Evolutionary conservation across 2,888 invertebrate species (phyloP).

Genomic region (Microplitis deprimator): DNA sequence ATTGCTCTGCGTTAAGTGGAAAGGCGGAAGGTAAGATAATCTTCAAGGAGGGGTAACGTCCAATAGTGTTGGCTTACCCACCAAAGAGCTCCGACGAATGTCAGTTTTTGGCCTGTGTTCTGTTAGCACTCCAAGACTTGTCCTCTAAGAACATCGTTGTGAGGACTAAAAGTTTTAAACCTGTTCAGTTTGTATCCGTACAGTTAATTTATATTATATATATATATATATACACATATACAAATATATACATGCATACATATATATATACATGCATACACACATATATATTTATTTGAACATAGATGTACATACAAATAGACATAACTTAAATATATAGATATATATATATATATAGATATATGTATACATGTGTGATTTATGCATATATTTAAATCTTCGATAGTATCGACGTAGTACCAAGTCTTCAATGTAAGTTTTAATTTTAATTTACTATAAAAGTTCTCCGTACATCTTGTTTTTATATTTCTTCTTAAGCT

Average conservation of each 20-base stretch:
- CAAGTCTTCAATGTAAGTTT: not conserved
- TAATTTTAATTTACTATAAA: not conserved
- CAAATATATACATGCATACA: not conserved
- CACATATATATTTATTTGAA: not conserved
- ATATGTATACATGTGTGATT: not conserved
- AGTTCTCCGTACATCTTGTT: not conserved
- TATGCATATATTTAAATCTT: not conserved
- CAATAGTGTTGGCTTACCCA: conserved; percentile 37
- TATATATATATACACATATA: not conserved
- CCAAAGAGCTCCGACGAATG: conserved; percentile 35
- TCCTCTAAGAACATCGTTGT: conserved; percentile 29
- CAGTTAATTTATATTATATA: not conserved
- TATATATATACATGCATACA: not conserved
- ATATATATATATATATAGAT: not conserved
- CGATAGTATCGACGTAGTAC: not conserved
- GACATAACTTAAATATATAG: not conserved
- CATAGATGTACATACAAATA: not conserved
- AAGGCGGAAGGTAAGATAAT: conserved; percentile 32
- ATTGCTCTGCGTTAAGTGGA: conserved; percentile 22
- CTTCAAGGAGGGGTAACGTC: conserved; percentile 26
- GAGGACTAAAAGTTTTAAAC: conserved; percentile 14
- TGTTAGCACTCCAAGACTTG: conserved; percentile 34
- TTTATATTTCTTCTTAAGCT: not conserved
- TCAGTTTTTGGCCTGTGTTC: conserved; percentile 42
- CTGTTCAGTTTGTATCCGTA: not conserved